Evolutionary conservation across 2,888 invertebrate species (phyloP).

Genomic region (Aricia artaxerxes): DNA sequence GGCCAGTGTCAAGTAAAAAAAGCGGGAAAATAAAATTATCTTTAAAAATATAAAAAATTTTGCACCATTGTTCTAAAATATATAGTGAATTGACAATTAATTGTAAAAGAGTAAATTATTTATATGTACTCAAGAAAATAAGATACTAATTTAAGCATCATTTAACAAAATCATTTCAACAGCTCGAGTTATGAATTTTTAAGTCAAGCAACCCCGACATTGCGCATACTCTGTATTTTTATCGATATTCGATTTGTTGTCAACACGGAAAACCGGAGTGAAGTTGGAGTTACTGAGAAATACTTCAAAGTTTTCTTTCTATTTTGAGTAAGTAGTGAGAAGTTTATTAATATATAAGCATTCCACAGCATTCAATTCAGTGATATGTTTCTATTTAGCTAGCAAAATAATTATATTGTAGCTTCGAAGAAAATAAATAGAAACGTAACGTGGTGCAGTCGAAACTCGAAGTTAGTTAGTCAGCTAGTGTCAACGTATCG

Average conservation of each 20-base stretch:
- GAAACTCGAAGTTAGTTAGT: constrained; percentile 45
- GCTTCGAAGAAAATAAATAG: constrained; percentile 47
- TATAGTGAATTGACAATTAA: background rate
- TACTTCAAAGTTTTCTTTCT: constrained; percentile 64
- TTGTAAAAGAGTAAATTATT: background rate
- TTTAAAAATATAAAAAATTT: background rate
- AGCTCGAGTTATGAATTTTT: background rate
- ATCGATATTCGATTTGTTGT: constrained; percentile 49
- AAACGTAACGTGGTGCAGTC: constrained; percentile 48
- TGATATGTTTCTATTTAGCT: constrained; percentile 33
- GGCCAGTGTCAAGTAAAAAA: background rate
- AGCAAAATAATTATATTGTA: background rate
- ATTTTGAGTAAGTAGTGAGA: constrained; percentile 68
- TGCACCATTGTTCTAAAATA: background rate
- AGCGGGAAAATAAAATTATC: background rate
- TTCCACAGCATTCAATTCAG: constrained; percentile 48
- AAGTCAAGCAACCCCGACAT: background rate
- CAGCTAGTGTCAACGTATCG: constrained; percentile 72
- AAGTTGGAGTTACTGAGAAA: constrained; percentile 71
- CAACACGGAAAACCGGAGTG: constrained; percentile 49
- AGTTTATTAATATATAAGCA: constrained; percentile 55
- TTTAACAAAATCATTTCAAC: background rate
- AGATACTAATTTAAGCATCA: too few species aligned
- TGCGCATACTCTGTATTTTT: constrained; percentile 25
- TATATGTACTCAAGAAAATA: background rate